A percentile compares a stretch with the other conserved stretches of the same genome.
Evolutionary conservation across 2,113 vertebrate genomes (phyloP).

Genomic region (Mandrillus leucophaeus): DNA sequence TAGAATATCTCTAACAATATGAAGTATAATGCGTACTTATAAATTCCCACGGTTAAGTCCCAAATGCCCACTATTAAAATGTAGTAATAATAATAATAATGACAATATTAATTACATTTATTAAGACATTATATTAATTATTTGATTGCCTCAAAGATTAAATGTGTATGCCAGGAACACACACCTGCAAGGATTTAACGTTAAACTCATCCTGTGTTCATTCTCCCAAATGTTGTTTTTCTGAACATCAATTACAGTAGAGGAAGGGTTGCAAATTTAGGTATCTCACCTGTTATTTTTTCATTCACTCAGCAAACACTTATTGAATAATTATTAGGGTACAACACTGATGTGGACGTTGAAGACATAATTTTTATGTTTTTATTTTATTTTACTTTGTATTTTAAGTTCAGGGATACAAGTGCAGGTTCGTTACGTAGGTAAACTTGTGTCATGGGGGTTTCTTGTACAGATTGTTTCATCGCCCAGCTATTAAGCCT

Average conservation of each 20-base stretch:
- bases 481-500: too few species aligned
- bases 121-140: background rate
- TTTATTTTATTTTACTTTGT: too few species aligned
- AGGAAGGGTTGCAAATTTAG: background rate
- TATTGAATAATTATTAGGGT: background rate
- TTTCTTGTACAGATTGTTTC: too few species aligned
- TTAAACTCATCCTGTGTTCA: background rate
- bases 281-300: background rate
- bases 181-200: background rate
- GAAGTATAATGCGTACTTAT: background rate
- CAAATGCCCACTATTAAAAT: background rate
- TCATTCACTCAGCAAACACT: background rate
- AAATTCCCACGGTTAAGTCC: background rate
- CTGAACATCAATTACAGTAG: background rate
- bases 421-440: too few species aligned
- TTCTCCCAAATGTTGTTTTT: background rate
- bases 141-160: background rate
- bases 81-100: background rate
- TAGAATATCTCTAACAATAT: background rate
- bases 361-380: background rate
- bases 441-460: too few species aligned
- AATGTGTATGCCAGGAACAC: background rate
- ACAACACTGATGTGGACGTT: background rate
- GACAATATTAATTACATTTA: background rate
- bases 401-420: too few species aligned